phyloP scores from a whole-genome alignment of 1,140 invertebrate genomes.

The Drosophila arizonae region DNA sequence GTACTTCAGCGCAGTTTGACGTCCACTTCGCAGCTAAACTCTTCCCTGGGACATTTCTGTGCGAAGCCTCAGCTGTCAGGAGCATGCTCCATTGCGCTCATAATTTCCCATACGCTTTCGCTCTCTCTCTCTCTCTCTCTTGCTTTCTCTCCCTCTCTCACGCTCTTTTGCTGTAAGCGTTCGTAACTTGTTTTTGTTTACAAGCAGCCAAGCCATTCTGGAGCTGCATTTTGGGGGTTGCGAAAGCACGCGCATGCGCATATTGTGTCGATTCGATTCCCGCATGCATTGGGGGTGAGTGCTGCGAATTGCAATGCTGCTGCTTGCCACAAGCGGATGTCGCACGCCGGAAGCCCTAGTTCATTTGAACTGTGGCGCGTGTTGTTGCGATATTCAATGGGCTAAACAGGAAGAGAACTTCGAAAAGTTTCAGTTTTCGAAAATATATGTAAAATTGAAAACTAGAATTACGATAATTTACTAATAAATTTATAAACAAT shows the following conservation, averaged over 20 bases:
- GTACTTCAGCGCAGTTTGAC: constrained; percentile 56
- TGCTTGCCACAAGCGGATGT: constrained; percentile 38
- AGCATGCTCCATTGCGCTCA: constrained; percentile 38
- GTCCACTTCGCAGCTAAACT: constrained; percentile 56
- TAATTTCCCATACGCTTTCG: constrained; percentile 10
- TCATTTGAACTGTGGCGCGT: constrained; percentile 7
- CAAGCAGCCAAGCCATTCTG: constrained; percentile 33
- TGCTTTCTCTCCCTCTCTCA: constrained; percentile 30
- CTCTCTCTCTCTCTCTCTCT: constrained; percentile 21
- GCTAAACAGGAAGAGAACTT: too few species aligned
- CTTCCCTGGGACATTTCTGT: constrained; percentile 53
- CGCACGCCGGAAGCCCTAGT: not conserved
- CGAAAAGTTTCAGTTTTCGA: too few species aligned
- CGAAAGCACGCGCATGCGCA: constrained; percentile 51
- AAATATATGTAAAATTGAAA: too few species aligned
- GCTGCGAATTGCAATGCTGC: constrained; percentile 58
- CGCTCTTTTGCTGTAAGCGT: constrained; percentile 10
- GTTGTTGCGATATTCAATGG: too few species aligned
- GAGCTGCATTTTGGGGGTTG: constrained; percentile 50
- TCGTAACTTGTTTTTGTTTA: constrained; percentile 77
- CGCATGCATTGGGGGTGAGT: constrained; percentile 35
- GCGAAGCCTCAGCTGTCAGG: constrained; percentile 51
- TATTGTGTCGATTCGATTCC: constrained; percentile 29
- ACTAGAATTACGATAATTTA: too few species aligned
- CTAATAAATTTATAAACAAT: too few species aligned